These are phyloP conservation scores for Brachyhypopomus occidentalis DNA, from an alignment of 2,113 vertebrate genomes.

Conservation along the genomic window DNA sequence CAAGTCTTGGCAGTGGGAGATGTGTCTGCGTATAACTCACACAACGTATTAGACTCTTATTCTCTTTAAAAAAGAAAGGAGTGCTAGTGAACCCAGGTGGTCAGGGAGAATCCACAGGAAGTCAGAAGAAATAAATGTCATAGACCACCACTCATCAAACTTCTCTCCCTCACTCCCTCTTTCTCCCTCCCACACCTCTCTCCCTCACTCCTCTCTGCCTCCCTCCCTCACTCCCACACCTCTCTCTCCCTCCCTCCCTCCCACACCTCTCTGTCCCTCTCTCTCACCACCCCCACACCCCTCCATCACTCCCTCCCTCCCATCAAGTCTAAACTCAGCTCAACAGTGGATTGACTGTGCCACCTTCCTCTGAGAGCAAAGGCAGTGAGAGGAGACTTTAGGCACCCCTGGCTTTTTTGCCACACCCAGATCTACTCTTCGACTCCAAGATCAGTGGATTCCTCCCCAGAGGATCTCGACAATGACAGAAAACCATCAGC, in stretches of 20 bases:
- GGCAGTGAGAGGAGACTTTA: background rate
- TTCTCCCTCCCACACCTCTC: too few species aligned
- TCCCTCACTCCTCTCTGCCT: too few species aligned
- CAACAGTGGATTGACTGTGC: background rate
- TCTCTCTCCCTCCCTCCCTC: too few species aligned
- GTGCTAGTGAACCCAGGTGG: slow-evolving; percentile 33
- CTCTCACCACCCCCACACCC: too few species aligned
- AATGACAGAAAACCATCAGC: slow-evolving; percentile 27
- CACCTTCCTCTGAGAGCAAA: background rate
- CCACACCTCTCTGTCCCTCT: too few species aligned
- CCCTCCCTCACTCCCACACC: too few species aligned
- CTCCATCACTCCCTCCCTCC: too few species aligned
- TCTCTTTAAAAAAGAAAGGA: slow-evolving; percentile 43
- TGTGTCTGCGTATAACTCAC: slow-evolving; percentile 18
- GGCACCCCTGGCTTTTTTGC: slow-evolving; percentile 2
- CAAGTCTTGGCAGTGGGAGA: slow-evolving; percentile 5
- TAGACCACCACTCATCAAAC: background rate
- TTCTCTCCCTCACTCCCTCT: background rate
- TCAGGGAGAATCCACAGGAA: slow-evolving; percentile 36
- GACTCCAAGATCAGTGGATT: slow-evolving; percentile 6
- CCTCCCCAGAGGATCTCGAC: background rate
- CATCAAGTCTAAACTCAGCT: background rate
- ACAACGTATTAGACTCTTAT: slow-evolving; percentile 8
- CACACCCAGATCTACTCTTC: slow-evolving; percentile 10
- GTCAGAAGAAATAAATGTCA: slow-evolving; percentile 31